Evolutionary conservation across 2,888 invertebrate genomes (phyloP), one percentile per base, ranked within the genome.

Genomic region (Bimastos eiseni): DNA sequence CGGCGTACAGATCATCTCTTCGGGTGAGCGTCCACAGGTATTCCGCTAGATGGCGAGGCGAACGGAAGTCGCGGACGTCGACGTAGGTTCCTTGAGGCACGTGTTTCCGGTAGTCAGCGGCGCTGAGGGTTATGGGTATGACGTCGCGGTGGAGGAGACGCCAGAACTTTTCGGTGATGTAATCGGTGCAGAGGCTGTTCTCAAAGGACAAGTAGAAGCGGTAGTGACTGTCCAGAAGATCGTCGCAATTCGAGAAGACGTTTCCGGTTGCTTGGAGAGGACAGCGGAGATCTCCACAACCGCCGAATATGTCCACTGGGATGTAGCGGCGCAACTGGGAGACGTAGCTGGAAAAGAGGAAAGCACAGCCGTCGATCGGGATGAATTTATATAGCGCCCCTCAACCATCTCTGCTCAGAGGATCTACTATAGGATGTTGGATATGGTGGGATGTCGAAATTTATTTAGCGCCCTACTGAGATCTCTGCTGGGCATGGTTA

Each of bases 111-210:
- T 84, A 84, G 84, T 84, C 84, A 1, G 84, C 84, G 84, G 2
- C 84, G 34, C 84, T 21, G 17, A 84, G 84, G 33, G 84, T 84
- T 33, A 84, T 33, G 84, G 84, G 17, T 33, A 84, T 15, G 84
- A 84, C 84, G 84, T 84, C 84, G 33, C 84, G 84, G 34, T 36
- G 6, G 33, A 98, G 95, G 0, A 98, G 97, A 38, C 97, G 96
- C 98, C 98, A 98, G 92, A 97, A 96, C 94, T 98, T 98, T 94
- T 98, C 98, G 0, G 97, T 97, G 11, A 98, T 96, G 94, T 98
- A 98, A 95, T 98, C 98, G 38, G 97, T 96, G 94, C 98, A 98
- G 13, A 97, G 96, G 0, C 97, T 97, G 95, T 98, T 98, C 95
- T 98, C 98, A 93, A 97, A 96, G 0, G 97, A 96, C 92, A 98